Evolutionary conservation across 2,888 invertebrate species (phyloP).

Genomic region (Fragum fragum): DNA sequence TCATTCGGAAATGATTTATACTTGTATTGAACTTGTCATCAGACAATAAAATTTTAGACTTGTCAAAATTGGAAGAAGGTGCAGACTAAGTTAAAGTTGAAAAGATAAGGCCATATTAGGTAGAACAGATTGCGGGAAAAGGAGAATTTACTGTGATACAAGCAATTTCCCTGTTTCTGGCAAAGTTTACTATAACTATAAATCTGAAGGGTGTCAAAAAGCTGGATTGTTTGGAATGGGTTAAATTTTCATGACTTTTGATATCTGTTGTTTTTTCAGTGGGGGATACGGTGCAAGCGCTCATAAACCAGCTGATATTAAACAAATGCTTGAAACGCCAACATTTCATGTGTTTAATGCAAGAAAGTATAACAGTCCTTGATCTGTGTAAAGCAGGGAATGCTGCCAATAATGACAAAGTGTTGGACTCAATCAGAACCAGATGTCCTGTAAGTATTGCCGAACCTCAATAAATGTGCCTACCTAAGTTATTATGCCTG

Average conservation of each 20-base stretch:
- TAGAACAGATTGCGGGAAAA: conserved; percentile 10
- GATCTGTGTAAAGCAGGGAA: conserved; percentile 60
- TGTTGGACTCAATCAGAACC: conserved; percentile 39
- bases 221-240: not conserved
- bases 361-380: conserved; percentile 59
- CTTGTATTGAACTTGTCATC: no score
- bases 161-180: not conserved
- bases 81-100: no score
- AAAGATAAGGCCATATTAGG: no score
- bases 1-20: no score
- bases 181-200: not conserved
- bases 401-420: conserved; percentile 56
- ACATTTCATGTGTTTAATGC: conserved; percentile 71
- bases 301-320: conserved; percentile 63
- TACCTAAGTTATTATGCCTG: no score
- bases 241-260: not conserved
- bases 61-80: no score
- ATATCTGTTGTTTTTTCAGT: conserved; percentile 37
- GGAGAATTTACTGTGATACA: not conserved
- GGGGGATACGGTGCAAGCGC: conserved; percentile 55
- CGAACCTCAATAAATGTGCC: no score
- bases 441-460: conserved; percentile 56
- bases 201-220: not conserved
- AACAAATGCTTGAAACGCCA: conserved; percentile 62
- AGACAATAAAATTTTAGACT: no score